These are phyloP conservation scores for Gobionotothen gibberifrons DNA, from an alignment of 2,797 vertebrate genomes.

Conservation along the genomic window DNA sequence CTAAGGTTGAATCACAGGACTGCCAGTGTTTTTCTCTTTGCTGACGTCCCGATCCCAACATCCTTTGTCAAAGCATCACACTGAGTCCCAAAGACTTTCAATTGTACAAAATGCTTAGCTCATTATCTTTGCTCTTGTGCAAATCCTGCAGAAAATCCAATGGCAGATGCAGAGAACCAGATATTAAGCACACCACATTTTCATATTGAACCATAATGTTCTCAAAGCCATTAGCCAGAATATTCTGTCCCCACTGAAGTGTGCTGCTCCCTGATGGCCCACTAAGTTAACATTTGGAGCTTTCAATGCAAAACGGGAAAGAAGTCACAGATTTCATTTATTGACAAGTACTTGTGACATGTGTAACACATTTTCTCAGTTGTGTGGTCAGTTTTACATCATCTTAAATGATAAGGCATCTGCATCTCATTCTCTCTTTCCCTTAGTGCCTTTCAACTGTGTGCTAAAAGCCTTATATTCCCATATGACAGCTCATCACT, in stretches of 20 bases:
- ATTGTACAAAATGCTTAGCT: neutral
- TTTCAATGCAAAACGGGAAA: neutral
- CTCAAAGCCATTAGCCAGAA: neutral
- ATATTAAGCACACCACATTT: neutral
- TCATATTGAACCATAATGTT: neutral
- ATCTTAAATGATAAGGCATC: neutral
- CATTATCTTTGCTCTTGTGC: neutral
- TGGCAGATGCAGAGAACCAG: neutral
- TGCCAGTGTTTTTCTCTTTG: constrained; percentile 10
- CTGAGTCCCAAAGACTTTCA: neutral
- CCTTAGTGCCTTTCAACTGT: neutral
- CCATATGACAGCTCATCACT: constrained; percentile 4
- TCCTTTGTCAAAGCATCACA: constrained; percentile 15
- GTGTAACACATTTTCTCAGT: neutral
- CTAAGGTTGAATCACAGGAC: constrained; percentile 3
- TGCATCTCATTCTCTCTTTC: constrained; percentile 6
- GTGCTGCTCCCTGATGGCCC: neutral
- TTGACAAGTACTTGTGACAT: neutral
- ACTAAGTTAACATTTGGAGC: neutral
- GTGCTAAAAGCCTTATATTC: constrained; percentile 11
- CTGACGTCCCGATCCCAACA: neutral
- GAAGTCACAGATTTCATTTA: neutral
- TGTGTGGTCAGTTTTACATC: neutral
- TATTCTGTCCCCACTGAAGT: neutral
- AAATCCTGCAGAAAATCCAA: neutral